Conservation (phyloP, 2,888 invertebrate genomes). For the Hypomecis atomaria region DNA sequence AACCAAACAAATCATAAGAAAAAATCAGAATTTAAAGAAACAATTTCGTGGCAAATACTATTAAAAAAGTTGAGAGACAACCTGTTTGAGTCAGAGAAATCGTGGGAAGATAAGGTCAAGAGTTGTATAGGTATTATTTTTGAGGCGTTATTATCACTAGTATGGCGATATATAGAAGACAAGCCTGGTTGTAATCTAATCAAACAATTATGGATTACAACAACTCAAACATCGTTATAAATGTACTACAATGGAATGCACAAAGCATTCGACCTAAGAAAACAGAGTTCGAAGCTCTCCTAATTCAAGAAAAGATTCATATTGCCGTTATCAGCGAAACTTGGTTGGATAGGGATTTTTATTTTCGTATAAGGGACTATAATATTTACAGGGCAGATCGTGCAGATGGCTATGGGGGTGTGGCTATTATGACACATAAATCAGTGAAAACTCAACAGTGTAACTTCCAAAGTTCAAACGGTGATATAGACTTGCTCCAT, state of each 20-base stretch:
- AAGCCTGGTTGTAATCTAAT: too few relatives aligned
- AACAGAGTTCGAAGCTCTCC: constrained; percentile 29
- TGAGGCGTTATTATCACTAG: too few relatives aligned
- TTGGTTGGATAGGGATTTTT: constrained; percentile 38
- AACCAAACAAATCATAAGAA: too few relatives aligned
- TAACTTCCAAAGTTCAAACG: neutral
- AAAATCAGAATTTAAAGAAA: too few relatives aligned
- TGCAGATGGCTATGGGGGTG: constrained; percentile 43
- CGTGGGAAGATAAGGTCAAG: too few relatives aligned
- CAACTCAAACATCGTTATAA: neutral
- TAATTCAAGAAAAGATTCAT: constrained; percentile 42
- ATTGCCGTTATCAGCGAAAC: constrained; percentile 45
- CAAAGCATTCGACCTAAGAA: constrained; percentile 44
- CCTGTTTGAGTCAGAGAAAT: too few relatives aligned
- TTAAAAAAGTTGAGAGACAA: too few relatives aligned
- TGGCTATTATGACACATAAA: constrained; percentile 43
- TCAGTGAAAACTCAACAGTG: constrained; percentile 30
- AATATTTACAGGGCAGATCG: constrained; percentile 41
- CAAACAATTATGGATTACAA: neutral
- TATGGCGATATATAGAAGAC: too few relatives aligned
- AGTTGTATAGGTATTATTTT: too few relatives aligned
- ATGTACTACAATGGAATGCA: constrained; percentile 43
- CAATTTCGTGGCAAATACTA: too few relatives aligned
- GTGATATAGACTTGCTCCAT: neutral
- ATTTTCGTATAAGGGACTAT: constrained; percentile 37